Evolutionary conservation across 2,888 invertebrate genomes (phyloP), one percentile per base, ranked within the genome.

Genomic region (Metalampra italica): DNA sequence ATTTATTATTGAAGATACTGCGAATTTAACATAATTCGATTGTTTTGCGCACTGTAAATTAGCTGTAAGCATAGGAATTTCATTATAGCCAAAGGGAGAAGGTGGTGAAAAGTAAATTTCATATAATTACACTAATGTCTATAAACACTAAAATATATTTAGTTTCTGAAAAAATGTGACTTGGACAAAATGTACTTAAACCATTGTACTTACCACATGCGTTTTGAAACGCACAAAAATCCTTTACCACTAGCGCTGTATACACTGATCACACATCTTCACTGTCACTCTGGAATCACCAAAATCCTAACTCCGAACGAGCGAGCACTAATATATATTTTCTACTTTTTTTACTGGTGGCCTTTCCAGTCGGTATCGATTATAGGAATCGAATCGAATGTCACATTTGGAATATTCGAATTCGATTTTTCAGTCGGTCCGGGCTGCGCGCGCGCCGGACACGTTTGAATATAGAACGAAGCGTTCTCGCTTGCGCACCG

Each of bases 221-320:
- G 71, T 50, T 41, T 22, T 49, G 49, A 42, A 60, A 63, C 67
- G 70, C 68, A 67, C 50, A 62, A 59, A 64, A 71, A 68, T 76
- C 74, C 75, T 75, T 60, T 54, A 62, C 7, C 7, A 13, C 68
- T 67, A 86, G 56, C 86, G 80, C 56, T 82, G 83, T 45, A 78
- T 69, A 61, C 86, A 86, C 79, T 79, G 72, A 50, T 84, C 86
- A 78, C 86, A 86, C 86, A 86, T 86, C 69, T 71, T 78, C 78
- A 80, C 82, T 60, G 68, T 60, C 52, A 52, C 52, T 49, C 15
- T 30, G 43, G 47, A 47, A 51, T 51, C 51, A 50, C 47, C 12
- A 52, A 61, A 55, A 29, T 68, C 51, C 51, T 53, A 54, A 56
- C 60, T 59, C 59, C 62, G 55, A 59, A 55, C 46, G 43, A 50